These are phyloP conservation scores for Drosophila pegasa DNA, from an alignment of 2,888 invertebrate species.

Conservation along the genomic window DNA sequence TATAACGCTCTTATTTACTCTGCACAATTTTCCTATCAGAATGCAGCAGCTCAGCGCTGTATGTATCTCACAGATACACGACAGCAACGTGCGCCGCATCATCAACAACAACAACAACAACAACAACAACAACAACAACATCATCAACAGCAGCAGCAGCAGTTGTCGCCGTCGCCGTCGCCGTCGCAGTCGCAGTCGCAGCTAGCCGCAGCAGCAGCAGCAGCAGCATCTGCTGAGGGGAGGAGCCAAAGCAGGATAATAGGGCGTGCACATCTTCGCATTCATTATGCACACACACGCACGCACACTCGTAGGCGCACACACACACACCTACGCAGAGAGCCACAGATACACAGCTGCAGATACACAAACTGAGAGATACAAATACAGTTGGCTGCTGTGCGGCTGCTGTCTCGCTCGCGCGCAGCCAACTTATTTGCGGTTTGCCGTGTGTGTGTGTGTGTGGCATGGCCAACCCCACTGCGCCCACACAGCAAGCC, in stretches of 20 bases:
- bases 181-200: slow-evolving; percentile 3
- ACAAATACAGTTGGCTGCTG: slow-evolving; percentile 59
- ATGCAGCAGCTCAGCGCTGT: slow-evolving; percentile 45
- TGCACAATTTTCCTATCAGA: slow-evolving; percentile 55
- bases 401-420: slow-evolving; percentile 36
- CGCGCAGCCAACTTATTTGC: slow-evolving; percentile 27
- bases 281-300: slow-evolving; percentile 76
- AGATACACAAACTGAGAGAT: slow-evolving; percentile 54
- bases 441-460: slow-evolving; percentile 51
- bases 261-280: slow-evolving; percentile 84
- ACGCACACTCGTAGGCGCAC: slow-evolving; percentile 31
- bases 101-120: slow-evolving; percentile 7
- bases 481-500: slow-evolving; percentile 2
- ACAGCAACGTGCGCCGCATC: slow-evolving; percentile 28
- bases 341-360: slow-evolving; percentile 40
- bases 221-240: slow-evolving; percentile 44
- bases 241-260: slow-evolving; percentile 80
- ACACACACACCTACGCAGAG: slow-evolving; percentile 34
- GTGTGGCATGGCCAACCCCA: slow-evolving; percentile 22
- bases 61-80: slow-evolving; percentile 76
- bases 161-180: neutral
- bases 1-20: slow-evolving; percentile 49
- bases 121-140: neutral
- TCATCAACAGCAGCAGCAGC: neutral
- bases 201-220: slow-evolving; percentile 12